Evolutionary conservation across 2,888 invertebrate species (phyloP), one percentile per base, ranked within the genome.

Genomic region (Exephanes ischioxanthus): DNA sequence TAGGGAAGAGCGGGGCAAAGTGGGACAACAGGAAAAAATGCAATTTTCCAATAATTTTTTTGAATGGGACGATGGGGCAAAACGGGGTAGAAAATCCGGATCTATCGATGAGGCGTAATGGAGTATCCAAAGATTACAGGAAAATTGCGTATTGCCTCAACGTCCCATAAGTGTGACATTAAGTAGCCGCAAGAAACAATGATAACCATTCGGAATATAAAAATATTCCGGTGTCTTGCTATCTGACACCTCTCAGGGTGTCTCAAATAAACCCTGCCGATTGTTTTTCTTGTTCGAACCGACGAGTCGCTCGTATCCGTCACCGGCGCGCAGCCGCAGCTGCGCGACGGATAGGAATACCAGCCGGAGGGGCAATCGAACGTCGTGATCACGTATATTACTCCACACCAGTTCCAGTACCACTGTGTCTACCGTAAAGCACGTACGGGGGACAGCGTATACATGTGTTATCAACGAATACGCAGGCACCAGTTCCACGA

Each of bases 381-480:
- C 51, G 22, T 22, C 51, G 70, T 41, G 30, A 78, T 68, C 68
- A 72, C 75, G 67, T 75, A 58, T 63, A 73, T 7, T 48, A 58
- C n/a, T 26, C 37, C 58, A 37, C 11, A 61, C 63, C 67, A 5
- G 72, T 58, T 16, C 48, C 58, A 4, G 22, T 61, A 37, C 63
- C 33, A 11, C 55, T 48, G 72, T 55, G 37, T 83, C 72, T 22
- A 55, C 37, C 48, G 66, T 33, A 63, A 51, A 16, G 33, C 71
- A 83, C 66, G 30, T 48, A 14, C 11, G 22, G 30, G 11, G 33
- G 9, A 63, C 22, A 22, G n/a, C 55, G 2, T 71, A 45, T 55
- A 66, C 68, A 37, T 30, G 86, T 87, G 86, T 87, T 85, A 80
- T 83, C 86, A 88, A 90, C 88, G 86, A 87, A 86, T 88, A 88